A percentile compares a stretch with the other conserved stretches of the same genome.
Conservation (phyloP, 2,888 invertebrate species). For the Acleris laterana region DNA sequence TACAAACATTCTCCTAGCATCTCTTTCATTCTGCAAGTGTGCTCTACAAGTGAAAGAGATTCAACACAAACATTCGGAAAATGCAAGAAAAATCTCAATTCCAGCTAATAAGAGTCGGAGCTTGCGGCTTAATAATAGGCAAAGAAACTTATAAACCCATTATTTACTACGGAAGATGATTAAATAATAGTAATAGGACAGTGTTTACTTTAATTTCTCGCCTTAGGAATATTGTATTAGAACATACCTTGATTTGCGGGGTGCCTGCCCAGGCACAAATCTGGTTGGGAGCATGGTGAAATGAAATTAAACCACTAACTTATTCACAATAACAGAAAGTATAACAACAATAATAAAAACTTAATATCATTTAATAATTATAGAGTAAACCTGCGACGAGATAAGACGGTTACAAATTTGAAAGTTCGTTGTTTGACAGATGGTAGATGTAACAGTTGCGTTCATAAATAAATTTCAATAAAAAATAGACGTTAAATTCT, state of each 20-base stretch:
- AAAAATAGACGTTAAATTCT: neutral
- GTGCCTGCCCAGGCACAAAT: conserved; percentile 54
- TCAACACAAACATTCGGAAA: too few relatives aligned
- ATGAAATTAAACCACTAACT: neutral
- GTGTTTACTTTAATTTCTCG: neutral
- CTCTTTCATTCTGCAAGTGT: too few relatives aligned
- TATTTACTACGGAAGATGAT: too few relatives aligned
- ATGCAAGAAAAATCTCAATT: too few relatives aligned
- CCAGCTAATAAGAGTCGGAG: too few relatives aligned
- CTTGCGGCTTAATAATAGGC: too few relatives aligned
- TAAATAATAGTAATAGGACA: too few relatives aligned
- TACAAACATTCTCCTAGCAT: too few relatives aligned
- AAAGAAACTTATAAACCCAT: too few relatives aligned
- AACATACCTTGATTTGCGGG: conserved; percentile 68
- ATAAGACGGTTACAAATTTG: conserved; percentile 21
- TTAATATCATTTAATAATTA: neutral
- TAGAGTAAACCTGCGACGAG: neutral
- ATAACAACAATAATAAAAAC: neutral
- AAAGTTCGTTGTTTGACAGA: conserved; percentile 16
- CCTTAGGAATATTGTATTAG: neutral
- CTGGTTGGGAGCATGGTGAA: conserved; percentile 59
- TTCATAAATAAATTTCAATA: neutral
- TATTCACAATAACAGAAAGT: neutral
- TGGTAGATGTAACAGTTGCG: conserved; percentile 4
- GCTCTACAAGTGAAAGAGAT: too few relatives aligned